Evolutionary conservation across 64 coral and sea anemone genomes (phyloP), one percentile per base, ranked within the genome.

Genomic region (Montipora cactus): DNA sequence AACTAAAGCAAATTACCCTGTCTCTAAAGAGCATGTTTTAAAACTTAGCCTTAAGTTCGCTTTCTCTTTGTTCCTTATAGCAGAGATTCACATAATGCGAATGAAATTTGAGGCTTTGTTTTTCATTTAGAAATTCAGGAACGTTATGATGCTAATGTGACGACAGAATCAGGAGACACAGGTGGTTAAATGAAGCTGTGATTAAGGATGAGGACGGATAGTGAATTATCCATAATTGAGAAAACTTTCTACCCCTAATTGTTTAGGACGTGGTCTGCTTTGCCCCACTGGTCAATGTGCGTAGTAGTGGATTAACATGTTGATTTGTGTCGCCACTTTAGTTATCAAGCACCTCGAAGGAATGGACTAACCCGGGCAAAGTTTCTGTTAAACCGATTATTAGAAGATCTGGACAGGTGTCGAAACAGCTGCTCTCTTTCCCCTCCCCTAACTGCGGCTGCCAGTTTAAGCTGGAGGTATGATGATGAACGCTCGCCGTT

Each of bases 371-470:
- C 45, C 51, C 89, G 93, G 55, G 88, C 93, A 86, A 90, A 95
- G 87, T 95, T 90, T 95, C 88, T 95, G 93, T 95, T 95, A 95
- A 95, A 95, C 93, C 93, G 93, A 74, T 95, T 95, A 90, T 90
- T 95, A 95, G 72, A 95, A 90, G 93, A 95, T 88, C 90, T 95
- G 93, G 93, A 95, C 88, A 66, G 19, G 93, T 89, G 88, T 90
- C 93, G 88, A 67, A 90, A 86, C 82, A 86, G 82, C 64, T 86
- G 44, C 88, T 89, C 66, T 66, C 59, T 83, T 45, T 95, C 93
- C 93, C 93, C 93, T 59, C 89, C 93, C 88, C 93, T 95, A 73
- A 95, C 87, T 95, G 77, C 80, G 88, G 93, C 93, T 80, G 84
- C 80, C 93, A 80, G 80, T 95, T 95, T 95, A 95, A 86, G 87